phyloP scores from a whole-genome alignment of 2,888 invertebrate genomes.

The Pycnomerus fuliginosus region DNA sequence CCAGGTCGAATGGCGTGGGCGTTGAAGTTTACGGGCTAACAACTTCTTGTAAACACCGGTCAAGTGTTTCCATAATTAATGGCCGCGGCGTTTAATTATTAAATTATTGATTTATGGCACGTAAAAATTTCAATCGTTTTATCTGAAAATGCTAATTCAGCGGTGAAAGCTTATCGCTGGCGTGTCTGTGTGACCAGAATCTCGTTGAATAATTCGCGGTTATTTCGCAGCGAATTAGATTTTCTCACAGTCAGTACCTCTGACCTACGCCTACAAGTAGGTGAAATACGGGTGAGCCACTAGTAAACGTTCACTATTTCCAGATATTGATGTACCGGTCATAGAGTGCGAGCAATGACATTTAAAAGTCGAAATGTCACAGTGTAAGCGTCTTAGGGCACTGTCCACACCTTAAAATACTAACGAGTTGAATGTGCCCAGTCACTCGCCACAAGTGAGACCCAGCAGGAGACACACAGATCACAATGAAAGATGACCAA shows the following conservation, averaged over 20 bases:
- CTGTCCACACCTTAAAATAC: slow-evolving; percentile 43
- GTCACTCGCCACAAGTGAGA: slow-evolving; percentile 30
- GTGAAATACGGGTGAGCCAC: slow-evolving; percentile 19
- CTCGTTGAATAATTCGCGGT: slow-evolving; percentile 13
- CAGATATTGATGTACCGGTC: too few relatives aligned
- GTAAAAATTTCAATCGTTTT: slow-evolving; percentile 11
- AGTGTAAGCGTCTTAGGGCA: slow-evolving; percentile 29
- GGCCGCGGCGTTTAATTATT: slow-evolving; percentile 12
- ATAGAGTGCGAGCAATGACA: slow-evolving; percentile 16
- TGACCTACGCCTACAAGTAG: slow-evolving; percentile 28
- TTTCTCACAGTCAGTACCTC: slow-evolving; percentile 30
- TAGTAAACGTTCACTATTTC: too few relatives aligned
- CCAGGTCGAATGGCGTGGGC: neutral
- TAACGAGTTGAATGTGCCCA: slow-evolving; percentile 41
- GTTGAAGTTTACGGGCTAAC: slow-evolving; percentile 1
- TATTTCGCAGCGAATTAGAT: slow-evolving; percentile 19
- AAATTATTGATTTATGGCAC: slow-evolving; percentile 9
- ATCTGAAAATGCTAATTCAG: slow-evolving; percentile 8
- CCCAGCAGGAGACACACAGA: slow-evolving; percentile 30
- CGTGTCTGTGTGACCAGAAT: slow-evolving; percentile 9
- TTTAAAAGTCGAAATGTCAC: slow-evolving; percentile 27
- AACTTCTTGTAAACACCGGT: slow-evolving; percentile 6
- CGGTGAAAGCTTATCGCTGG: slow-evolving; percentile 8
- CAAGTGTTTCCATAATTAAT: slow-evolving; percentile 16
- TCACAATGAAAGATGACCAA: slow-evolving; percentile 28